Conservation (phyloP, 2,888 invertebrate species). For the Oligia strigilis region DNA sequence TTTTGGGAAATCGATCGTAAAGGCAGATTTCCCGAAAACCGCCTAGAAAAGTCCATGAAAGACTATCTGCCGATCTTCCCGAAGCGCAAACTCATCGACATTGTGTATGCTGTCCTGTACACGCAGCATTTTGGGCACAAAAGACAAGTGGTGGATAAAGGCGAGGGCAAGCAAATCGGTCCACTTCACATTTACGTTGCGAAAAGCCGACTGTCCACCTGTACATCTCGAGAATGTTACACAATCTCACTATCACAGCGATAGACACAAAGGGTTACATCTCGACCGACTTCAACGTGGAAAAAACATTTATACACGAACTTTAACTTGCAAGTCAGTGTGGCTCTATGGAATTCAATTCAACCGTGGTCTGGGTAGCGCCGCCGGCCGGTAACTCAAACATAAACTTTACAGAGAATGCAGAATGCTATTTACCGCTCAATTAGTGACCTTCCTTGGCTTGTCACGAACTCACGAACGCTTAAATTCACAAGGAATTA, state of each 20-base stretch:
- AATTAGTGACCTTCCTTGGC: background rate
- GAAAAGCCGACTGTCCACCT: background rate
- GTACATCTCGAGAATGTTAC: background rate
- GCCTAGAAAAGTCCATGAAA: background rate
- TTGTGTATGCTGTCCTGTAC: background rate
- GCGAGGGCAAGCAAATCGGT: background rate
- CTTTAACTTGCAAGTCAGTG: background rate
- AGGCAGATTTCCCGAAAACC: background rate
- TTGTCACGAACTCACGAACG: background rate
- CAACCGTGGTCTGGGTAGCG: background rate
- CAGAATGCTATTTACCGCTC: background rate
- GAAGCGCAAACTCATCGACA: background rate
- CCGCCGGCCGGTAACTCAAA: background rate
- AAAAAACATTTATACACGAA: background rate
- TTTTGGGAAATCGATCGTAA: background rate
- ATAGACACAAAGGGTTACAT: background rate
- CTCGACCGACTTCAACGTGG: no score
- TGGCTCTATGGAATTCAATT: background rate
- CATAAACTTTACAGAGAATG: background rate
- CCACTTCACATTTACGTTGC: background rate
- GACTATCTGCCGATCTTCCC: background rate
- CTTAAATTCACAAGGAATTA: background rate
- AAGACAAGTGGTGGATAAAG: background rate
- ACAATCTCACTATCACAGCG: background rate
- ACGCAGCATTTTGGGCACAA: background rate